These are phyloP conservation scores for Drosophila asahinai DNA, from an alignment of 1,140 invertebrate genomes.

Conservation along the genomic window DNA sequence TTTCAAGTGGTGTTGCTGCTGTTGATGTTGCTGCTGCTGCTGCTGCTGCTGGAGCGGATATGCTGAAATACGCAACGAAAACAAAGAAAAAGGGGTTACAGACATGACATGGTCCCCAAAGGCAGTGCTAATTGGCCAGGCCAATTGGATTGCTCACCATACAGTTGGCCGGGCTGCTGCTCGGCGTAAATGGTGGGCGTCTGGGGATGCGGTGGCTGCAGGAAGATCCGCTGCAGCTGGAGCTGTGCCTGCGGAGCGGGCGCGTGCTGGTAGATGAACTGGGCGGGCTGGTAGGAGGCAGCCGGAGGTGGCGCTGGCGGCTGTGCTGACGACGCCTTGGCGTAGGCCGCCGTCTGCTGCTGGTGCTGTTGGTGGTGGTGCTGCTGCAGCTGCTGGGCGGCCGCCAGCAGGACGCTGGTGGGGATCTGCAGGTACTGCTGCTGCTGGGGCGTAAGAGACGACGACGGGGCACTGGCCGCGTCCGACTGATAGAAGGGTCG, in stretches of 20 bases:
- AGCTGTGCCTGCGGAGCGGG: slow-evolving; percentile 14
- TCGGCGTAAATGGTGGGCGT: slow-evolving; percentile 53
- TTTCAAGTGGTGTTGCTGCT: slow-evolving; percentile 48
- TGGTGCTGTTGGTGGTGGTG: slow-evolving; percentile 65
- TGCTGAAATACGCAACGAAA: slow-evolving; percentile 44
- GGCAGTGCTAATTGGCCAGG: neutral
- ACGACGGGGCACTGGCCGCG: slow-evolving; percentile 35
- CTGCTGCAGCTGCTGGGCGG: slow-evolving; percentile 69
- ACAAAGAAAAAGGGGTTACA: slow-evolving; percentile 13
- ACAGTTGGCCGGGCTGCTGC: slow-evolving; percentile 35
- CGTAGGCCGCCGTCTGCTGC: slow-evolving; percentile 46
- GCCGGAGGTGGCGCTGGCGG: slow-evolving; percentile 13
- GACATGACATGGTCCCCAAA: slow-evolving; percentile 1
- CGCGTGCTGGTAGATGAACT: slow-evolving; percentile 55
- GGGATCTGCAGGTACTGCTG: slow-evolving; percentile 75
- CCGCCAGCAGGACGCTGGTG: slow-evolving; percentile 62
- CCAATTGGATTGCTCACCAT: slow-evolving; percentile 20
- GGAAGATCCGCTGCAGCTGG: slow-evolving; percentile 68
- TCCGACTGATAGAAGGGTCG: slow-evolving; percentile 66
- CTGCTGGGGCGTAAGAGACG: slow-evolving; percentile 21
- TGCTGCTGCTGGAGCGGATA: slow-evolving; percentile 64
- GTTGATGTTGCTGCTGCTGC: slow-evolving; percentile 22
- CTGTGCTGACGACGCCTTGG: slow-evolving; percentile 31
- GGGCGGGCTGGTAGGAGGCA: slow-evolving; percentile 38
- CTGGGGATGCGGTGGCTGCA: slow-evolving; percentile 38